Percentiles rank a stretch among this genome's conserved stretches.
phyloP scores from a whole-genome alignment of 2,888 invertebrate genomes.

The Schizaphis graminum region DNA sequence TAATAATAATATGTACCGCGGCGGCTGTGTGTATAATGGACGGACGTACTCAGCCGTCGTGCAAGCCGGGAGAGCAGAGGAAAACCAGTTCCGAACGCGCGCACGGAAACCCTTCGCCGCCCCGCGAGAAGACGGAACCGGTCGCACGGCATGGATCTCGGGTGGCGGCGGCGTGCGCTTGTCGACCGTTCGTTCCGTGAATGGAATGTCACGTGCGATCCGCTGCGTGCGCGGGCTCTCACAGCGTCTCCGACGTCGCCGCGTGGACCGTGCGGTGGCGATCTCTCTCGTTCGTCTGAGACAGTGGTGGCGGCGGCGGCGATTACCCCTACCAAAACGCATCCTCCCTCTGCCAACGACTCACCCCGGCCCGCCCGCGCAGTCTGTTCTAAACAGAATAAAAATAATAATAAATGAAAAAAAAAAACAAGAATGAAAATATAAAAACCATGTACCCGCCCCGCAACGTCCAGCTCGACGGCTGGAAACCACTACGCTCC shows the following conservation, averaged over 20 bases:
- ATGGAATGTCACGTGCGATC: constrained; percentile 64
- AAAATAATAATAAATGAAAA: not conserved
- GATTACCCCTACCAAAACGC: not conserved
- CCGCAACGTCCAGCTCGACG: not conserved
- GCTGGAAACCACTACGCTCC: not conserved
- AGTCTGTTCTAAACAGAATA: not conserved
- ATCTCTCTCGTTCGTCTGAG: constrained; percentile 28
- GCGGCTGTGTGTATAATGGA: constrained; percentile 8
- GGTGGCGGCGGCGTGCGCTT: constrained; percentile 26
- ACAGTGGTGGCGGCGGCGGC: not conserved
- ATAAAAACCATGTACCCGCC: not conserved
- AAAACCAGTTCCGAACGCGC: constrained; percentile 52
- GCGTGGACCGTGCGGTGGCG: not conserved
- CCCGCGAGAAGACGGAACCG: constrained; percentile 35
- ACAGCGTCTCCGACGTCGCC: constrained; percentile 12
- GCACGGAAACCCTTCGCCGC: constrained; percentile 63
- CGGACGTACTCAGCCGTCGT: not conserved
- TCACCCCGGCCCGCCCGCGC: not conserved
- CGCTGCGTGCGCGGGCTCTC: not conserved
- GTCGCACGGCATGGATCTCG: constrained; percentile 49
- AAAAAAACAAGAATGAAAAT: not conserved
- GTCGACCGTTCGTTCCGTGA: constrained; percentile 50
- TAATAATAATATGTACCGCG: constrained; percentile 20
- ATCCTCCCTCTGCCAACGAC: not conserved
- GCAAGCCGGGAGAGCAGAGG: not conserved